These are phyloP conservation scores for Stegodyphus dumicola DNA, from an alignment of 1,140 invertebrate genomes.

Conservation along the genomic window DNA sequence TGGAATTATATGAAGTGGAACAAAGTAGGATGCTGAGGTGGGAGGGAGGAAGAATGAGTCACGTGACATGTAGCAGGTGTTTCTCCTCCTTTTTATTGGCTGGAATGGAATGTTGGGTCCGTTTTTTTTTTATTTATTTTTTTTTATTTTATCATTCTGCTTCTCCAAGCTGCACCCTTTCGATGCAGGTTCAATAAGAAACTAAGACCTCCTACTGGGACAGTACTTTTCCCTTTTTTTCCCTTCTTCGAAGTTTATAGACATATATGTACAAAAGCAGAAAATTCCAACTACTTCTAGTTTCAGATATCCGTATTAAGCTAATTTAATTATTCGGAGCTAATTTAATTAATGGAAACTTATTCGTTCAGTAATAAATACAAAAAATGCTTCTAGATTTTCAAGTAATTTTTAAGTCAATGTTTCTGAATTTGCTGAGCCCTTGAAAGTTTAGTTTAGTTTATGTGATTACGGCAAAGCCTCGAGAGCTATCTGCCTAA, in stretches of 20 bases:
- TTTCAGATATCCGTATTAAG: too few species aligned
- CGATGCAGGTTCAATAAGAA: constrained; percentile 41
- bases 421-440: too few species aligned
- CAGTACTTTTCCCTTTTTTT: constrained; percentile 21
- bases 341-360: too few species aligned
- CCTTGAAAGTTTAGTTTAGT: too few species aligned
- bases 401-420: too few species aligned
- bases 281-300: not conserved
- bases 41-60: constrained; percentile 34
- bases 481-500: too few species aligned
- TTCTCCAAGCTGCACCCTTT: constrained; percentile 16
- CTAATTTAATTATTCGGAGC: too few species aligned
- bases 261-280: not conserved
- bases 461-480: too few species aligned
- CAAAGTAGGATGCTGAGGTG: constrained; percentile 11
- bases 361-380: too few species aligned
- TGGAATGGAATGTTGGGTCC: constrained; percentile 51
- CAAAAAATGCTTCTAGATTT: too few species aligned
- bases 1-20: constrained; percentile 60
- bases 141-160: constrained; percentile 24
- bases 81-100: constrained; percentile 56
- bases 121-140: not conserved
- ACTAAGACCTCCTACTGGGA: constrained; percentile 37
- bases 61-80: constrained; percentile 59
- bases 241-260: not conserved